These are phyloP conservation scores for Eulemur coronatus DNA, from an alignment of 2,797 vertebrate genomes.

Conservation along the genomic window DNA sequence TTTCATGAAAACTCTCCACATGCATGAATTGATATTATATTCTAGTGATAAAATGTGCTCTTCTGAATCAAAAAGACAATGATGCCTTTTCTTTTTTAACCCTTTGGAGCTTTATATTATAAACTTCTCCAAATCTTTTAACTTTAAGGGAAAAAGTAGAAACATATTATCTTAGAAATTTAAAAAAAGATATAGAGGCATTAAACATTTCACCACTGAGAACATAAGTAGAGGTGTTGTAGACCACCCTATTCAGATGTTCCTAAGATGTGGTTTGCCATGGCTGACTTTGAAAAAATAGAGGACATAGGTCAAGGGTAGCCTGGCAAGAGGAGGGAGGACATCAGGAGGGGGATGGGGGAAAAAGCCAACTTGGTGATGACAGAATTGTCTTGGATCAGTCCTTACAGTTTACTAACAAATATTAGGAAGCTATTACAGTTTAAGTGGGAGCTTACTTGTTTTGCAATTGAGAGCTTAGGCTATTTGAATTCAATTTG, in stretches of 20 bases:
- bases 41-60: background rate
- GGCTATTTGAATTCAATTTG: background rate
- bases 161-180: constrained; percentile 27
- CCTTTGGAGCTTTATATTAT: background rate
- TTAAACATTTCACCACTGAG: background rate
- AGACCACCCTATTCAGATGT: background rate
- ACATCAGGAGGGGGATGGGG: background rate
- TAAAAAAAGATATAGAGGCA: background rate
- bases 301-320: background rate
- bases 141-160: background rate
- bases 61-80: constrained; percentile 5
- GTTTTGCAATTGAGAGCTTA: background rate
- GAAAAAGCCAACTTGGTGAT: background rate
- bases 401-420: background rate
- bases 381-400: constrained; percentile 8
- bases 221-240: background rate
- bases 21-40: background rate
- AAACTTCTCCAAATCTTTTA: constrained; percentile 21
- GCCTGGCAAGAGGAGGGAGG: background rate
- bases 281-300: background rate
- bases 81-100: background rate
- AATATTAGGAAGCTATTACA: background rate
- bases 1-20: background rate
- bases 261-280: constrained; percentile 12
- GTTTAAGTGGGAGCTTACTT: background rate